Percentiles rank a stretch among this genome's conserved stretches.
These are phyloP conservation scores for Globodera rostochiensis DNA, from an alignment of 1,140 invertebrate genomes.

Conservation along the genomic window DNA sequence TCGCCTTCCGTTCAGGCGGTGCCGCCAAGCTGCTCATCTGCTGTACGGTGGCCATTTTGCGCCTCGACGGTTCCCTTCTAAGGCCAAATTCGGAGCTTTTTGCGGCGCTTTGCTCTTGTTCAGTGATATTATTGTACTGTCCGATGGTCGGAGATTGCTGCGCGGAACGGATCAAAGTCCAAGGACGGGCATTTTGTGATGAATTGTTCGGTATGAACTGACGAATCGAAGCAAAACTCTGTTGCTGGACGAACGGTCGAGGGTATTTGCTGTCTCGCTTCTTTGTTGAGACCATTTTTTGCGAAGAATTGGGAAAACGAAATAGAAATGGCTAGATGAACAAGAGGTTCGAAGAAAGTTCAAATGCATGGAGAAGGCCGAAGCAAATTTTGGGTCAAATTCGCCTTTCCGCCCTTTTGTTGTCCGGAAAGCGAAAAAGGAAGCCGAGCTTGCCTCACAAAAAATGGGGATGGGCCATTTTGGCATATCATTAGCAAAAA, in stretches of 20 bases:
- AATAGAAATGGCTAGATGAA: neutral
- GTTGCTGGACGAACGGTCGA: constrained; percentile 24
- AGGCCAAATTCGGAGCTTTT: neutral
- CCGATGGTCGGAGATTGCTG: neutral
- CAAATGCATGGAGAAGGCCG: neutral
- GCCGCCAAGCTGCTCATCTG: constrained; percentile 2
- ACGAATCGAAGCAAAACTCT: constrained; percentile 20
- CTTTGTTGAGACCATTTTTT: neutral
- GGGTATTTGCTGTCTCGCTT: neutral
- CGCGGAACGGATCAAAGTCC: neutral
- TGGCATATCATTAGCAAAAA: no score
- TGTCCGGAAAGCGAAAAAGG: neutral
- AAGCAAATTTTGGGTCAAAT: neutral
- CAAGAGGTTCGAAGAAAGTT: neutral
- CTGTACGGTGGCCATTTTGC: constrained; percentile 16
- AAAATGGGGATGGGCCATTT: no score
- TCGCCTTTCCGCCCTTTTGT: neutral
- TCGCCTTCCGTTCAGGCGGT: neutral
- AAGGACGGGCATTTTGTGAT: neutral
- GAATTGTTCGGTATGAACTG: constrained; percentile 19
- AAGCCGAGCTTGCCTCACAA: neutral
- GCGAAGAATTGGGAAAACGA: neutral
- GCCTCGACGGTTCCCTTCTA: neutral
- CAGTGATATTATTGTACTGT: neutral
- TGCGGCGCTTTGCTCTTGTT: neutral